Base-by-base conservation (phyloP, 2,113 vertebrate genomes). In the Phaethornis superciliosus region DNA sequence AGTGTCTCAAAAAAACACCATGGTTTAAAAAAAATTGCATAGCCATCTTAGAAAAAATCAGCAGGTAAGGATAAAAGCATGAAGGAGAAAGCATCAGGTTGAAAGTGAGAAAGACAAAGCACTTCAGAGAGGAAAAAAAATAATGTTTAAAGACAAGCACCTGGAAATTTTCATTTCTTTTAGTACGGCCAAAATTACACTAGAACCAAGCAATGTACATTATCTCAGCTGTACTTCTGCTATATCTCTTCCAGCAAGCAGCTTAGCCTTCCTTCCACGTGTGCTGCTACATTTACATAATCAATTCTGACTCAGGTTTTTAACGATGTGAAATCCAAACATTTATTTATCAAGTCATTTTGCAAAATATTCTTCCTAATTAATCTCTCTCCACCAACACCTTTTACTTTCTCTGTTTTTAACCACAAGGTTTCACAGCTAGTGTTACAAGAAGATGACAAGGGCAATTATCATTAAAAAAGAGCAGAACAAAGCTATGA, bases 381-480 rank as follows among this genome's bases (percentile, higher is more conserved):
- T 97, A 96, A 93, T 96, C 80, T 97, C 67, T 93, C 47, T 47
- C 70, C 33, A 67, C n/a, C 21, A 82, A 49, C 35, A 87, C 44
- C 35, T 91, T 90, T 95, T 95, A 68, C 78, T 68, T 83, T 86
- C 46, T 83, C 71, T 80, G 32, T 62, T 95, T 93, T 93, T 92
- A 96, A 93, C 90, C 60, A 90, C 56, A 82, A 96, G 90, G 69
- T 94, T 97, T 96, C 96, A 82, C 80, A 96, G 94, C 63, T 95
- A 95, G 94, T 28, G 32, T 94, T 97, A 96, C 87, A 96, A 95
- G 79, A 94, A 47, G 91, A 95, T 96, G 97, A 97, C 96, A 97
- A 95, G 96, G 94, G 90, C 95, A 97, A 98, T 98, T 98, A 97
- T 91, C 89, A 93, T 95, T 96, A 96, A 96, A 97, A 92, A 91